phyloP scores from a whole-genome alignment of 2,113 vertebrate species.

The Hystrix cristata region DNA sequence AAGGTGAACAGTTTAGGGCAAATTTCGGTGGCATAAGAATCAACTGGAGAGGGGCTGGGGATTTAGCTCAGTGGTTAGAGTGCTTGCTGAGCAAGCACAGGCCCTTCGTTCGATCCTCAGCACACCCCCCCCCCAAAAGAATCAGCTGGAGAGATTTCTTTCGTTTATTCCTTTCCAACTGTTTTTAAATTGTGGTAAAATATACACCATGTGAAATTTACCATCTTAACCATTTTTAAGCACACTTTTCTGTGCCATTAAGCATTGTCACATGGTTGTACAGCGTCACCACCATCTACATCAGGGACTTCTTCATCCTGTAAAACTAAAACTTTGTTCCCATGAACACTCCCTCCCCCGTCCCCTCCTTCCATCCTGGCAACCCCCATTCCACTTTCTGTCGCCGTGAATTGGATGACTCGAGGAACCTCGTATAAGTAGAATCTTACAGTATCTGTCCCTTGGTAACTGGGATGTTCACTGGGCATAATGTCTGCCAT shows the following conservation, averaged over 20 bases:
- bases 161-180: not conserved
- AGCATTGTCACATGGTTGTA: not conserved
- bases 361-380: not conserved
- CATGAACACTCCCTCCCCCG: rapidly evolving
- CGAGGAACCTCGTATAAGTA: rapidly evolving
- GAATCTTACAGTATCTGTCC: not conserved
- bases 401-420: not conserved
- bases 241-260: not conserved
- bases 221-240: not conserved
- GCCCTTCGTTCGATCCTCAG: too few species aligned
- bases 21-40: not conserved
- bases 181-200: not conserved
- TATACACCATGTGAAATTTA: not conserved
- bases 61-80: too few species aligned
- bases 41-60: too few species aligned
- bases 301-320: not conserved
- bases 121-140: too few species aligned
- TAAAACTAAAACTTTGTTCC: too few species aligned
- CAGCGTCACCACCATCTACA: not conserved
- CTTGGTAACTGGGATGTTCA: not conserved
- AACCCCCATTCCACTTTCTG: not conserved
- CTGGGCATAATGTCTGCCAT: not conserved
- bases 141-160: not conserved
- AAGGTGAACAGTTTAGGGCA: not conserved
- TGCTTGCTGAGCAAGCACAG: too few species aligned